These are phyloP conservation scores for Setipinna tenuifilis DNA, from an alignment of 2,797 vertebrate genomes.

Conservation along the genomic window DNA sequence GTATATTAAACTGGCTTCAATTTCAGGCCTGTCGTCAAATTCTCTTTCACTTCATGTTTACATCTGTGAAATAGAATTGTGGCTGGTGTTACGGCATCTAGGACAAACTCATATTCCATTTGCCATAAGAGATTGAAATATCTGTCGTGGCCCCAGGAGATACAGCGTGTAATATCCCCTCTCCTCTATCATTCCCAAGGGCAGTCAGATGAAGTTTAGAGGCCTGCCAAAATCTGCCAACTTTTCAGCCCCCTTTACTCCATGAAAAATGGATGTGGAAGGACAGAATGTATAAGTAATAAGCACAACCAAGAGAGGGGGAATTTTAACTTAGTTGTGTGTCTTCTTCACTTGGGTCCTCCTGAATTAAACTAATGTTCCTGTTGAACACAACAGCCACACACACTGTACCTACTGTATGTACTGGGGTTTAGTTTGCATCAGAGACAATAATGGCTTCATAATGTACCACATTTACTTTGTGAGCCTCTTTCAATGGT, in stretches of 20 bases:
- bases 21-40: not conserved
- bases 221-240: constrained; percentile 33
- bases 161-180: constrained; percentile 25
- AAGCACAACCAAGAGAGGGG: not conserved
- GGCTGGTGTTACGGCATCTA: not conserved
- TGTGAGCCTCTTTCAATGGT: not conserved
- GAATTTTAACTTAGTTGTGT: not conserved
- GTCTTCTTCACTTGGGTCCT: not conserved
- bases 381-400: not conserved
- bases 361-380: not conserved
- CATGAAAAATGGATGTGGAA: constrained; percentile 10
- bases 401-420: not conserved
- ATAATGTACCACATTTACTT: not conserved
- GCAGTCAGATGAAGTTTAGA: constrained; percentile 28
- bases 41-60: constrained; percentile 11
- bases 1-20: constrained; percentile 17
- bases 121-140: constrained; percentile 39
- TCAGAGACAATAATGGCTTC: not conserved
- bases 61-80: constrained; percentile 10
- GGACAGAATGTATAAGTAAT: constrained; percentile 25
- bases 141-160: constrained; percentile 29
- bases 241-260: constrained; percentile 17
- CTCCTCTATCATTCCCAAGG: constrained; percentile 39
- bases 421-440: not conserved
- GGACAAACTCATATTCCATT: constrained; percentile 27